Evolutionary conservation across 2,113 vertebrate genomes (phyloP), one percentile per base, ranked within the genome.

Genomic region (Tenrec ecaudatus): DNA sequence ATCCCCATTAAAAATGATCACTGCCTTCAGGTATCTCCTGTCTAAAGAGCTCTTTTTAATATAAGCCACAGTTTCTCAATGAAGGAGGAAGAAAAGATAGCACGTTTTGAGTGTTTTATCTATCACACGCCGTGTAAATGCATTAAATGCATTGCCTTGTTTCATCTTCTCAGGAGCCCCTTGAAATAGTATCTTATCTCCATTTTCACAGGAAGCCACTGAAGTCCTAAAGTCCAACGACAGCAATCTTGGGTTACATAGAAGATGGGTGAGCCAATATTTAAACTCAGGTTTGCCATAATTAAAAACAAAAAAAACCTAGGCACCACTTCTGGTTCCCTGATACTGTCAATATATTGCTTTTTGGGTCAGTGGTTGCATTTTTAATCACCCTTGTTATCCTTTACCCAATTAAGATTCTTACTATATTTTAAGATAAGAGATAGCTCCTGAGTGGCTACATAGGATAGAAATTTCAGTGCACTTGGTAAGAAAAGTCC

Each of bases 361-460:
- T 11, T 4, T 77, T 43, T 88, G 36, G 91, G 80, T 62, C 84
- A 96, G 89, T 4, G 38, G 0, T 95, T 87, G 88, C 58, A 22
- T 82, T 94, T 38, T 89, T 82, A 68, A 25, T 73, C 62, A 85
- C 19, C 91, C 17, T 85, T 9, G 19, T 38, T 94, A 53, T 4
- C 19, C 25, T 96, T 95, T 97, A 38, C 29, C 85, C 96, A 83
- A 66, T 14, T 94, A 69, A 38, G 5, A 93, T 86, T 38, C 22
- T 58, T 93, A 81, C 93, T 47, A 64, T 23, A 0, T 89, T 96
- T 95, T 47, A 96, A 60, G 83, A 53, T 31, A 80, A 38, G 62
- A 89, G 76, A 76, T 69, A 77, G 92, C 68, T 94, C 25, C 69
- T 91, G 87, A 94, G 6, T 88, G 23, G 68, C 47, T 90, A 66